phyloP scores from a whole-genome alignment of 2,113 vertebrate species.

The Rattus rattus region DNA sequence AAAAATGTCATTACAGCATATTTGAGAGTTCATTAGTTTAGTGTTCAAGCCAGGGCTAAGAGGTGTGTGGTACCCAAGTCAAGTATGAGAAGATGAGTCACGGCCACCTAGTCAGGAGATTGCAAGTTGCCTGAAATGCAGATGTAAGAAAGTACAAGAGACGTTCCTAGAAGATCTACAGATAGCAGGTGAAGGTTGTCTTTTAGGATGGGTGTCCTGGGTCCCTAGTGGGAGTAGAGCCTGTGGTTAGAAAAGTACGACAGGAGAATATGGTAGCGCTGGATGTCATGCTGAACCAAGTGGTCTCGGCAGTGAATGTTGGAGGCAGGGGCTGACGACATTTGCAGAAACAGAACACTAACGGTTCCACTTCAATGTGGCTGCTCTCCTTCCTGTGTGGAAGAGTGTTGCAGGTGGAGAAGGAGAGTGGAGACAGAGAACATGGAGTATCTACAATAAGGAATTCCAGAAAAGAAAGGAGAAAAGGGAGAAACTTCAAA shows the following conservation, averaged over 20 bases:
- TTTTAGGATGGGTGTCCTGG: no score
- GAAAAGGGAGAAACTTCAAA: neutral
- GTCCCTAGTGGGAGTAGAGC: neutral
- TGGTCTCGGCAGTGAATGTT: neutral
- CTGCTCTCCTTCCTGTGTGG: neutral
- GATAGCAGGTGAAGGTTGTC: neutral
- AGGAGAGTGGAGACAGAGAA: neutral
- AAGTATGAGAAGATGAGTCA: neutral
- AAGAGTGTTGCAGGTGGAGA: neutral
- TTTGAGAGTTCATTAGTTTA: neutral
- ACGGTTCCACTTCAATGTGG: neutral
- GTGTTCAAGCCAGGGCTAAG: neutral
- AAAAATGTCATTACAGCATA: neutral
- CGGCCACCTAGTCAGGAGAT: neutral
- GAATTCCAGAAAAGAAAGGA: neutral
- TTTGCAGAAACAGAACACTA: neutral
- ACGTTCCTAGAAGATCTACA: neutral
- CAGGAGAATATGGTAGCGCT: neutral
- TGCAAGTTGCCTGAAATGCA: neutral
- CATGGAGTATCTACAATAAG: neutral
- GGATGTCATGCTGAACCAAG: neutral
- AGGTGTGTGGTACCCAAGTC: neutral
- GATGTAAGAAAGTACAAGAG: neutral
- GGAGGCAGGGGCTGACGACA: neutral
- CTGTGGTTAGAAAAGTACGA: neutral